A percentile compares a stretch with the other conserved stretches of the same genome.
These are phyloP conservation scores for Leistus spinibarbis DNA, from an alignment of 2,888 invertebrate genomes.

Conservation along the genomic window DNA sequence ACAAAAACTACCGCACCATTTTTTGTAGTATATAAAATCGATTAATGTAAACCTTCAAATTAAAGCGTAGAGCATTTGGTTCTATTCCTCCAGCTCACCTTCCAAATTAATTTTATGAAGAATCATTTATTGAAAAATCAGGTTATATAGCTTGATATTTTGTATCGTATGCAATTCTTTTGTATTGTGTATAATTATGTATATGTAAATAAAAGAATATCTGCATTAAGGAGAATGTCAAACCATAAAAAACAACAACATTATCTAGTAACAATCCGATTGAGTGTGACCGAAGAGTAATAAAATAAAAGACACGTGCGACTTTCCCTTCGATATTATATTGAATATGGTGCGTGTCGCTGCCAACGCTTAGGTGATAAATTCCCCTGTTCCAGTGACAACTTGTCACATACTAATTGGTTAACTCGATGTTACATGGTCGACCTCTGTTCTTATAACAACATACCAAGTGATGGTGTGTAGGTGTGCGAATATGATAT, in stretches of 20 bases:
- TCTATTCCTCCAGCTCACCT: too few species aligned
- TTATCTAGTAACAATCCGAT: neutral
- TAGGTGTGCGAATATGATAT: conserved; percentile 32
- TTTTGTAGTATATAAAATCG: too few species aligned
- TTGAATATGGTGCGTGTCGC: conserved; percentile 9
- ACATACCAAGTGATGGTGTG: neutral
- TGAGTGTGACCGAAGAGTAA: neutral
- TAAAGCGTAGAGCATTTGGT: too few species aligned
- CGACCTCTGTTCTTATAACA: conserved; percentile 22
- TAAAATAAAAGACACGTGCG: neutral
- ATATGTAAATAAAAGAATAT: too few species aligned
- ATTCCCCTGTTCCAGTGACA: conserved; percentile 33
- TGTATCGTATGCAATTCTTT: too few species aligned
- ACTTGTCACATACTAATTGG: conserved; percentile 37
- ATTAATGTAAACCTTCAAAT: too few species aligned
- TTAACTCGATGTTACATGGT: conserved; percentile 31
- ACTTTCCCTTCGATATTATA: neutral
- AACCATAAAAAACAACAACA: neutral
- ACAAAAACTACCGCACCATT: neutral
- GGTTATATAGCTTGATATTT: too few species aligned
- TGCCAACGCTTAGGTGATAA: conserved; percentile 32
- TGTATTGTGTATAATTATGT: too few species aligned
- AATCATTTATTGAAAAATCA: too few species aligned
- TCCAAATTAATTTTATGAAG: too few species aligned
- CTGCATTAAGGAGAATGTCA: too few species aligned